Conservation (phyloP, 2,113 vertebrate genomes). For the Oophaga pumilio region DNA sequence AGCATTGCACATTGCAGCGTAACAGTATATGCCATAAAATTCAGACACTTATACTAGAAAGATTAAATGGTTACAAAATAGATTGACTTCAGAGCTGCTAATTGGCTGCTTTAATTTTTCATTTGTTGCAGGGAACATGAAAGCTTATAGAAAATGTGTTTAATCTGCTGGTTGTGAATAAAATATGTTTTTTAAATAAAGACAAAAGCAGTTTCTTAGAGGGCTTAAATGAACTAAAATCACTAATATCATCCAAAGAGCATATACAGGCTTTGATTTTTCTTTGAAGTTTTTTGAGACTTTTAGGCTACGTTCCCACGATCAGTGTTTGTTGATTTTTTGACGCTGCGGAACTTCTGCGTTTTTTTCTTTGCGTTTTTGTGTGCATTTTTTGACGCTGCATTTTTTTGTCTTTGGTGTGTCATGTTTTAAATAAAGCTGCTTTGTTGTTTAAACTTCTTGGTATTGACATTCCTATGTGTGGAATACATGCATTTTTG, state of each 20-base stretch:
- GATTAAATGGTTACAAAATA: constrained; percentile 16
- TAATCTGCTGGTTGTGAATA: constrained; percentile 62
- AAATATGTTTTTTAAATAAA: constrained; percentile 52
- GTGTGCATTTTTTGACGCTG: too few relatives aligned
- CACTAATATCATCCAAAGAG: constrained; percentile 59
- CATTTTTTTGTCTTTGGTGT: too few relatives aligned
- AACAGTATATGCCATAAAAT: constrained; percentile 1
- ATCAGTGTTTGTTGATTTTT: too few relatives aligned
- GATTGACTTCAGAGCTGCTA: constrained; percentile 25
- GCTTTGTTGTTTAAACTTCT: too few relatives aligned
- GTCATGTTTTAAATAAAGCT: too few relatives aligned
- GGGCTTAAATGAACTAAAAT: constrained; percentile 66
- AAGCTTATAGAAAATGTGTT: constrained; percentile 62
- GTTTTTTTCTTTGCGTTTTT: too few relatives aligned
- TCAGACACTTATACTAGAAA: neutral
- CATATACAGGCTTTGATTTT: constrained; percentile 55
- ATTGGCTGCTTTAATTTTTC: constrained; percentile 68
- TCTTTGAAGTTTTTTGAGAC: neutral
- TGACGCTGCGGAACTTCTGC: too few relatives aligned
- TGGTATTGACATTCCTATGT: too few relatives aligned
- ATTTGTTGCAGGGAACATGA: constrained; percentile 67
- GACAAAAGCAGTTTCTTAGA: constrained; percentile 44
- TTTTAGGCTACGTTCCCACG: too few relatives aligned
- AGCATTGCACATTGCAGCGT: neutral
- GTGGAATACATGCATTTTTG: too few relatives aligned